Evolutionary conservation across 2,113 vertebrate species (phyloP).

Genomic region (Xenopus laevis): DNA sequence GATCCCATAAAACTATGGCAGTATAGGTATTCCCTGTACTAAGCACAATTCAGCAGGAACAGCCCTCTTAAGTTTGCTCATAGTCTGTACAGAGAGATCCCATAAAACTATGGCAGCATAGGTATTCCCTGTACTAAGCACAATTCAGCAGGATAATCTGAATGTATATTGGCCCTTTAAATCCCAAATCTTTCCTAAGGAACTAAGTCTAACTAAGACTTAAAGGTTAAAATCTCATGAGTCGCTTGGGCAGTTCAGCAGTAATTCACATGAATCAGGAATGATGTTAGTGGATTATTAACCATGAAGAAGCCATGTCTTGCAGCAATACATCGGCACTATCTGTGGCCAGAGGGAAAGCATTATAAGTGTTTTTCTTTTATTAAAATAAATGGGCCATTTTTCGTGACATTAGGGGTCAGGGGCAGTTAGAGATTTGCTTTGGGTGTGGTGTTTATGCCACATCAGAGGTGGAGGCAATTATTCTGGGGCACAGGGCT

Average conservation of each 20-base stretch:
- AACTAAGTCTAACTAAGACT: not conserved
- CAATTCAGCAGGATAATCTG: no score
- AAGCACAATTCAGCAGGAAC: no score
- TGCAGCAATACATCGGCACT: conserved; percentile 2
- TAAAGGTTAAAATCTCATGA: not conserved
- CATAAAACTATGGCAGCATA: no score
- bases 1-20: no score
- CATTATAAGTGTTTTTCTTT: not conserved
- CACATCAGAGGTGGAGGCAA: not conserved
- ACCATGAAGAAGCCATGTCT: not conserved
- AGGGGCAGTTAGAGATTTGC: not conserved
- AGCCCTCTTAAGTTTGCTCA: no score
- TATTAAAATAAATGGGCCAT: conserved; percentile 33
- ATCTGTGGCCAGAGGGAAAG: not conserved
- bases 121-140: no score
- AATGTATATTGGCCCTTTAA: no score
- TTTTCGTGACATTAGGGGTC: not conserved
- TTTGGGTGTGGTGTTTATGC: not conserved
- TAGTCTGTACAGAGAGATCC: no score
- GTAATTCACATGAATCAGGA: not conserved
- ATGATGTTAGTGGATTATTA: conserved; percentile 26
- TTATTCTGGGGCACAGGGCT: not conserved
- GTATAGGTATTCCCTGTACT: no score
- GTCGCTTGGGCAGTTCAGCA: not conserved
- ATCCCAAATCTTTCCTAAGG: not conserved